Conservation (phyloP, 2,888 invertebrate species). For the Dermolepida albohirtum region DNA sequence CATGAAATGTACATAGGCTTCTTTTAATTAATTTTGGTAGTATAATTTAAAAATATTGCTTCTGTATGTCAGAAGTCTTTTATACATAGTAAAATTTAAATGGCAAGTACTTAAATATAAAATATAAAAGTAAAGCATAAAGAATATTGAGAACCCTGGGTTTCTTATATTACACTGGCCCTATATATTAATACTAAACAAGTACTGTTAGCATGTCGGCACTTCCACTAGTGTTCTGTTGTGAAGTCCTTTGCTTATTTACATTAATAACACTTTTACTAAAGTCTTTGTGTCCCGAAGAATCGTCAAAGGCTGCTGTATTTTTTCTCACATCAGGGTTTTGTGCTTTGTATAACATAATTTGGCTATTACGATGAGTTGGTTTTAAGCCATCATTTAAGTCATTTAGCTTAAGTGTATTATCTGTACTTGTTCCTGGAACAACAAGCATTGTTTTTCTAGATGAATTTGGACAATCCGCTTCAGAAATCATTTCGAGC, state of each 20-base stretch:
- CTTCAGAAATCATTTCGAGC: slow-evolving; percentile 73
- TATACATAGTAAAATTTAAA: slow-evolving; percentile 20
- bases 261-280: slow-evolving; percentile 79
- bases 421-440: slow-evolving; percentile 63
- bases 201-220: slow-evolving; percentile 70
- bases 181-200: slow-evolving; percentile 61
- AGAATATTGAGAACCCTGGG: slow-evolving; percentile 34
- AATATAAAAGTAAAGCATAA: slow-evolving; percentile 20
- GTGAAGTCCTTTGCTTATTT: slow-evolving; percentile 65
- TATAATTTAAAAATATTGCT: not conserved
- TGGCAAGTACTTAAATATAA: slow-evolving; percentile 29
- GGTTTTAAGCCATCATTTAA: slow-evolving; percentile 62
- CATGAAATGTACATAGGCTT: too few species aligned
- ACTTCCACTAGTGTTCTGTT: slow-evolving; percentile 59
- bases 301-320: slow-evolving; percentile 74
- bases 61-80: not conserved
- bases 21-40: too few species aligned
- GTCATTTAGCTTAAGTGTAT: slow-evolving; percentile 58
- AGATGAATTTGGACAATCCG: slow-evolving; percentile 66
- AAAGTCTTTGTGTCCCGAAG: slow-evolving; percentile 76
- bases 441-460: slow-evolving; percentile 63
- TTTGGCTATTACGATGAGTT: slow-evolving; percentile 71
- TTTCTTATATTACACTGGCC: slow-evolving; percentile 57
- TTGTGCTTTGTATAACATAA: slow-evolving; percentile 84
- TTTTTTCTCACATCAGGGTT: slow-evolving; percentile 88